Evolutionary conservation across 2,113 vertebrate species (phyloP), one percentile per base, ranked within the genome.

Genomic region (Xyliphius kryptos): DNA sequence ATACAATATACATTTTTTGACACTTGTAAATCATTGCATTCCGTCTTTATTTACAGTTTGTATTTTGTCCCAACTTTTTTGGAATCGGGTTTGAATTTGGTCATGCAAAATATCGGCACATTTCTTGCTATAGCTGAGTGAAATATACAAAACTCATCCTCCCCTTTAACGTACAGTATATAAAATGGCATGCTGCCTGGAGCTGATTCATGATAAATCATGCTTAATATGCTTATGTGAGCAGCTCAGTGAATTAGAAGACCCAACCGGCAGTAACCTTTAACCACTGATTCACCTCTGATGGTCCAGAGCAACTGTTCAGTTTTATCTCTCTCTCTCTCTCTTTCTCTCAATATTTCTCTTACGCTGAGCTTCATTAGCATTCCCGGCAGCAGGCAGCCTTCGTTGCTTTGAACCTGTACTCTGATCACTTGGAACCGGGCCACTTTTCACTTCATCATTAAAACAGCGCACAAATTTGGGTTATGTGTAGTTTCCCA

Each of bases 401-500:
- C 47, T 48, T 40, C n/a, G 17, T 67, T 64, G 69, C 85, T 88
- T 88, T 88, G 85, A 88, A 86, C 80, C 78, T 69, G 8, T 66
- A 6, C 80, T 86, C 77, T 83, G 84, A 84, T 86, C 83, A 86
- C 80, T 74, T 80, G 73, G 74, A 79, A 79, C 76, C 66, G 80
- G 67, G 74, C 72, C 65, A 78, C 74, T 82, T 85, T 76, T 79
- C 81, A 85, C 84, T 80, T 85, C 82, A 83, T 85, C 83, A 83
- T 79, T 81, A 82, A 80, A 84, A 76, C 72, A 74, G 58, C 74
- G 74, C 67, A 56, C 71, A 81, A 79, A 77, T 81, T 77, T 79
- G 81, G 78, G 75, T 76, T 76, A 74, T 76, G 80, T 76, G 79
- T 68, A 75, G 69, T 76, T 57, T 63, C 66, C 46, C 65, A 64